These are phyloP conservation scores for Harpagus bidentatus DNA, from an alignment of 2,113 vertebrate species.

Conservation along the genomic window DNA sequence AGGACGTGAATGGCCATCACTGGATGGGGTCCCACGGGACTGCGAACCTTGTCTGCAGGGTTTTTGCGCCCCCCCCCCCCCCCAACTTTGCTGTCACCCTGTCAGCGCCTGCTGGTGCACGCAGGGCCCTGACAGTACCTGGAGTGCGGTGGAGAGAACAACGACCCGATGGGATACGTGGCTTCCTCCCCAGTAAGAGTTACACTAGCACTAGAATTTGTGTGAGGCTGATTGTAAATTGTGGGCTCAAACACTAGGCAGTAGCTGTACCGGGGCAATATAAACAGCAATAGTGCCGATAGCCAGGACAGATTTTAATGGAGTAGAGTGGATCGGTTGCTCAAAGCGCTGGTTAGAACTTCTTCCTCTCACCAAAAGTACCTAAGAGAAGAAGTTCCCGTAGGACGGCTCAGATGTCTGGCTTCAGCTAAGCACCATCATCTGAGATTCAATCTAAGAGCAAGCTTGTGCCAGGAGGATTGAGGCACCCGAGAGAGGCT, in stretches of 20 bases:
- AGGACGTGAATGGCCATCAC: background rate
- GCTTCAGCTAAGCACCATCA: background rate
- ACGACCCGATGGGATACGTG: background rate
- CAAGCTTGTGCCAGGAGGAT: background rate
- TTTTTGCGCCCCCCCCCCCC: background rate
- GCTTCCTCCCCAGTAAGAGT: background rate
- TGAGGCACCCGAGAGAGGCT: background rate
- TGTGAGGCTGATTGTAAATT: too few species aligned
- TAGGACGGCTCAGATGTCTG: background rate
- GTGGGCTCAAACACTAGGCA: background rate
- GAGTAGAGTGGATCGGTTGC: fast-evolving
- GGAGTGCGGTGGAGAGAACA: background rate
- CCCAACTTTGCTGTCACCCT: background rate
- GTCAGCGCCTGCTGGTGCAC: too few species aligned
- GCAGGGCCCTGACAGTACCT: background rate
- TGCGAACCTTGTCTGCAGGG: background rate
- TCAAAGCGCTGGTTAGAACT: background rate
- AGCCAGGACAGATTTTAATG: background rate
- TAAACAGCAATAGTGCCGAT: fast-evolving
- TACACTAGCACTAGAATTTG: background rate
- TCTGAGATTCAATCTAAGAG: background rate
- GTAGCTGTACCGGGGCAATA: too few species aligned
- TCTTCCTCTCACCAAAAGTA: background rate
- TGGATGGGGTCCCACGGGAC: background rate
- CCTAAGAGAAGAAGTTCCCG: background rate